Conservation (phyloP, 2,797 vertebrate species). For the Danio kyathit region DNA sequence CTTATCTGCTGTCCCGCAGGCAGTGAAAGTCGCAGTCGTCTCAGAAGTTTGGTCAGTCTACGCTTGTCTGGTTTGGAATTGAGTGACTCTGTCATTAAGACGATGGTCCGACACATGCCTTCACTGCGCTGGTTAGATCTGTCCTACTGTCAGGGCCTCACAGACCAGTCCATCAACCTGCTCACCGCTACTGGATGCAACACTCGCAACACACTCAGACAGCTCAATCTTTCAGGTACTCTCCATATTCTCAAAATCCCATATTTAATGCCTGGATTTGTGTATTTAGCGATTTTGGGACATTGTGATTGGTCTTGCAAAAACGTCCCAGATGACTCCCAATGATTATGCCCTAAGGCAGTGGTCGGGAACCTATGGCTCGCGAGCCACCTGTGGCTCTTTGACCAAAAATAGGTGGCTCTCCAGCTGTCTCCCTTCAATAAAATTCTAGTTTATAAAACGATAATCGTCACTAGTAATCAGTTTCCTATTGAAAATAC, state of each 20-base stretch:
- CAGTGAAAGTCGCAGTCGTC: slow-evolving; percentile 92
- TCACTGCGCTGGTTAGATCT: slow-evolving; percentile 92
- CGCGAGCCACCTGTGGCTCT: too few species aligned
- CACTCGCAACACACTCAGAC: slow-evolving; percentile 90
- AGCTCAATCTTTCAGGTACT: slow-evolving; percentile 92
- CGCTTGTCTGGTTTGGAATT: slow-evolving; percentile 93
- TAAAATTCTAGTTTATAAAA: too few species aligned
- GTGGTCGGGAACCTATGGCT: too few species aligned
- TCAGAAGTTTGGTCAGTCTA: slow-evolving; percentile 90
- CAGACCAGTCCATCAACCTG: slow-evolving; percentile 89
- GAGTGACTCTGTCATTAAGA: slow-evolving; percentile 88
- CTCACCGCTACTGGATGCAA: slow-evolving; percentile 92
- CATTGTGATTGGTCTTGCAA: background rate
- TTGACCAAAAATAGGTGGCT: too few species aligned
- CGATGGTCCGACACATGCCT: slow-evolving; percentile 94
- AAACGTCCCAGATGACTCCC: background rate
- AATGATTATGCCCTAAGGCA: too few species aligned
- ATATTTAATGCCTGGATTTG: too few species aligned
- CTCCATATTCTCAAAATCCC: background rate
- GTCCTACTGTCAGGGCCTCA: slow-evolving; percentile 90
- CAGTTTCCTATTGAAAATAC: too few species aligned
- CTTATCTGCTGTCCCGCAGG: slow-evolving; percentile 70
- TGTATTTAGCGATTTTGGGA: background rate
- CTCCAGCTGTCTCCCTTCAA: too few species aligned
- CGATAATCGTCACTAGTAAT: too few species aligned